These are phyloP conservation scores for Zosterops hypoxanthus DNA, from an alignment of 2,113 vertebrate species.

Conservation along the genomic window DNA sequence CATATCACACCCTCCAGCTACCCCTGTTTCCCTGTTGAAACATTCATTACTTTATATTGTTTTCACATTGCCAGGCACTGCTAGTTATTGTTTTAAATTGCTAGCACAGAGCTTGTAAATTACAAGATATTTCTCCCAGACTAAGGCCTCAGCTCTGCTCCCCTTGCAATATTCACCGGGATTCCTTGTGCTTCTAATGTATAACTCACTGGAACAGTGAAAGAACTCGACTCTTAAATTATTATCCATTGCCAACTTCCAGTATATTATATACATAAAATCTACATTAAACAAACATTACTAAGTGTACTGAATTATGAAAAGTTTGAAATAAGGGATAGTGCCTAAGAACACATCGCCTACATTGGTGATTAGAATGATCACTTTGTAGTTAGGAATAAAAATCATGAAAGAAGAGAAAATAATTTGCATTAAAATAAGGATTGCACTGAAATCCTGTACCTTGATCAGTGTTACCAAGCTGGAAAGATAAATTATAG, in stretches of 20 bases:
- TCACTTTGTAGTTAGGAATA: background rate
- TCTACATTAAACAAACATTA: background rate
- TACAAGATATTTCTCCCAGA: slow-evolving; percentile 51
- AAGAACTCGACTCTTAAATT: background rate
- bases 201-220: background rate
- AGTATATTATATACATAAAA: background rate
- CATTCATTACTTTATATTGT: slow-evolving; percentile 68
- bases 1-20: slow-evolving; percentile 62
- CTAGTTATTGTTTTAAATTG: slow-evolving; percentile 70
- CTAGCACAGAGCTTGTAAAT: slow-evolving; percentile 55
- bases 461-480: background rate
- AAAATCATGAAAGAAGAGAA: background rate
- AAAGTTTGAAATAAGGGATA: background rate
- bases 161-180: background rate
- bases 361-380: background rate
- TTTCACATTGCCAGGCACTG: slow-evolving; percentile 54
- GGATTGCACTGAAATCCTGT: background rate
- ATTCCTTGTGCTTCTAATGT: background rate
- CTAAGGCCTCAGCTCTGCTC: background rate
- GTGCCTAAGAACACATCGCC: background rate
- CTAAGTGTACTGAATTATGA: slow-evolving; percentile 1
- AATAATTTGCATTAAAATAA: background rate
- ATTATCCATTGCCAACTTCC: background rate
- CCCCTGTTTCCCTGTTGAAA: slow-evolving; percentile 63
- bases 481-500: background rate